phyloP scores from a whole-genome alignment of 2,888 invertebrate species.

The Microdon myrmicae region DNA sequence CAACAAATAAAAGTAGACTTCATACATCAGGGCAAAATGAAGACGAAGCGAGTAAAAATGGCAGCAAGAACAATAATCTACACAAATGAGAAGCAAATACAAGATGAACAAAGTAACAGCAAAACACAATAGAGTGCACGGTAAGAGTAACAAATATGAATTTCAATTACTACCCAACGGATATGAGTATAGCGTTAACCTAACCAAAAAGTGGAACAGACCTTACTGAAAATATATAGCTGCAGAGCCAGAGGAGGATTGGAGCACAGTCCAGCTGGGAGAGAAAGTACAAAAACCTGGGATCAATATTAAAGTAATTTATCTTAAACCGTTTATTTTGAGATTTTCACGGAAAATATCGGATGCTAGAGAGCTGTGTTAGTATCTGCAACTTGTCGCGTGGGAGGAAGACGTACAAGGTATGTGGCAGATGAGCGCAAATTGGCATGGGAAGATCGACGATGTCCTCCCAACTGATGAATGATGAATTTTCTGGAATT shows the following conservation, averaged over 20 bases:
- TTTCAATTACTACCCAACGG: constrained; percentile 27
- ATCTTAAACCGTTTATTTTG: constrained; percentile 10
- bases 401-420: no score
- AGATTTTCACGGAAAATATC: no score
- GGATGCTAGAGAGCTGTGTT: no score
- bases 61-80: no score
- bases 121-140: constrained; percentile 18
- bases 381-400: no score
- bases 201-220: constrained; percentile 31
- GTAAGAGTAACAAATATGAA: constrained; percentile 33
- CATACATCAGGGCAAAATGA: constrained; percentile 18
- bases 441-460: no score
- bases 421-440: no score
- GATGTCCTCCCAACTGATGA: no score
- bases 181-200: constrained; percentile 30
- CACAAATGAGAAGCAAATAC: no score
- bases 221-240: constrained; percentile 21
- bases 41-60: constrained; percentile 3
- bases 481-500: no score
- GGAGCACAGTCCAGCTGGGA: constrained; percentile 1
- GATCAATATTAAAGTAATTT: constrained; percentile 19
- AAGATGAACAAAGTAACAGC: constrained; percentile 4
- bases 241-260: no score
- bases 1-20: no score
- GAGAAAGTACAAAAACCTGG: not conserved